Evolutionary conservation across 2,888 invertebrate genomes (phyloP).

Genomic region (Nematopogon swammerdamellus): DNA sequence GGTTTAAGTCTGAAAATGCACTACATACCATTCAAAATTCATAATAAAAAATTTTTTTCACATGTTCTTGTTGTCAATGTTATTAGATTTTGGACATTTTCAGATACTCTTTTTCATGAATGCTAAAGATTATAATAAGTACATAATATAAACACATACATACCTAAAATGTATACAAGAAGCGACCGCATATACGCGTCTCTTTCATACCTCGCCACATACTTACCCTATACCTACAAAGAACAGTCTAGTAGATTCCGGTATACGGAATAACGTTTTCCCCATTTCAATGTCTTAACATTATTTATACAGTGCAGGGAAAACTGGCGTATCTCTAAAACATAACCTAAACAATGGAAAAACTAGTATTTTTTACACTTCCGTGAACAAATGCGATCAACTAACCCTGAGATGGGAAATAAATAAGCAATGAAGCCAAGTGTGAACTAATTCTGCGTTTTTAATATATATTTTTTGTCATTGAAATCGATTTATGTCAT

Average conservation of each 20-base stretch:
- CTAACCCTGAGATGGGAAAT: not conserved
- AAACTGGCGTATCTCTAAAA: constrained; percentile 7
- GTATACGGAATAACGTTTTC: constrained; percentile 50
- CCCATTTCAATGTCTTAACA: constrained; percentile 36
- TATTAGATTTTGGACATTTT: no score
- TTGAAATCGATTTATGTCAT: no score
- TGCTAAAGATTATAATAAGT: no score
- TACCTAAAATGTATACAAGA: not conserved
- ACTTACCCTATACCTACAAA: constrained; percentile 28
- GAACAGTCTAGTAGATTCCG: constrained; percentile 52
- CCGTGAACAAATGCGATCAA: not conserved
- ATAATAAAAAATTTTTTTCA: no score
- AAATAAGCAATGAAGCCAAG: not conserved
- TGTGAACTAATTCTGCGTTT: no score
- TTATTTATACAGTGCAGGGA: constrained; percentile 36
- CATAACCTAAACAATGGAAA: not conserved
- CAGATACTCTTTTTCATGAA: no score
- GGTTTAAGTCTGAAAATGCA: no score
- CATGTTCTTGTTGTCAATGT: no score
- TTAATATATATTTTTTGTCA: no score
- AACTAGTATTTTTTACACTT: not conserved
- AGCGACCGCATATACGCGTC: not conserved
- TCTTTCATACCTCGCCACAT: not conserved
- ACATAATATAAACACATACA: no score
- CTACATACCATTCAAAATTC: no score